Conservation (phyloP, 2,888 invertebrate species). For the Cryptophagus acutangulus region DNA sequence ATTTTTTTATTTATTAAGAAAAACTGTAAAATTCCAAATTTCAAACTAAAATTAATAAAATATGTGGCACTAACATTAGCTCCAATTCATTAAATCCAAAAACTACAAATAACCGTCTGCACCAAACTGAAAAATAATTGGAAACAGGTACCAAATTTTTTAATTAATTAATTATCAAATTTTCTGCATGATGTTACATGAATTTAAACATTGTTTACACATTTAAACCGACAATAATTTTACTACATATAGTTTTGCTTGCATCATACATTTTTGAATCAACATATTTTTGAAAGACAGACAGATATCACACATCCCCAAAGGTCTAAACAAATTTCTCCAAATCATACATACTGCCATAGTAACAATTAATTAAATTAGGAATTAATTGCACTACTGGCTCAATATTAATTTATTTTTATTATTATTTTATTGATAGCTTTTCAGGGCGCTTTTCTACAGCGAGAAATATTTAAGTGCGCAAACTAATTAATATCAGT, state of each 20-base stretch:
- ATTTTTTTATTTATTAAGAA: constrained; percentile 19
- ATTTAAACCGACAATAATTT: constrained; percentile 10
- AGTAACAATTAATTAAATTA: too few species aligned
- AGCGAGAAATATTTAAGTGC: too few species aligned
- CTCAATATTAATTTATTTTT: too few species aligned
- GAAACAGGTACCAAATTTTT: too few species aligned
- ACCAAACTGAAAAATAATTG: not conserved
- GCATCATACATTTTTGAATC: constrained; percentile 8
- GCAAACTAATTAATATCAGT: too few species aligned
- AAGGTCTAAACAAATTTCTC: not conserved
- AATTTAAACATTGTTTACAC: too few species aligned
- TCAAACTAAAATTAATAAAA: constrained; percentile 11
- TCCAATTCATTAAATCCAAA: constrained; percentile 7
- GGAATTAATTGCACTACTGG: too few species aligned
- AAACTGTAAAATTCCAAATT: constrained; percentile 22
- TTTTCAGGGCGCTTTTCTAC: too few species aligned
- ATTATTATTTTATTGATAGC: too few species aligned
- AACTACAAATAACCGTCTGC: not conserved
- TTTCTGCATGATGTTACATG: too few species aligned
- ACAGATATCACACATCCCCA: constrained; percentile 31
- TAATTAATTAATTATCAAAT: too few species aligned
- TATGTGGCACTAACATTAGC: constrained; percentile 16
- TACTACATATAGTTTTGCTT: not conserved
- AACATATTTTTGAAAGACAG: constrained; percentile 37
- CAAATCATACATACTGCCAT: too few species aligned